Conservation (phyloP, 2,888 invertebrate genomes). For the Hirudinaria manillensis region DNA sequence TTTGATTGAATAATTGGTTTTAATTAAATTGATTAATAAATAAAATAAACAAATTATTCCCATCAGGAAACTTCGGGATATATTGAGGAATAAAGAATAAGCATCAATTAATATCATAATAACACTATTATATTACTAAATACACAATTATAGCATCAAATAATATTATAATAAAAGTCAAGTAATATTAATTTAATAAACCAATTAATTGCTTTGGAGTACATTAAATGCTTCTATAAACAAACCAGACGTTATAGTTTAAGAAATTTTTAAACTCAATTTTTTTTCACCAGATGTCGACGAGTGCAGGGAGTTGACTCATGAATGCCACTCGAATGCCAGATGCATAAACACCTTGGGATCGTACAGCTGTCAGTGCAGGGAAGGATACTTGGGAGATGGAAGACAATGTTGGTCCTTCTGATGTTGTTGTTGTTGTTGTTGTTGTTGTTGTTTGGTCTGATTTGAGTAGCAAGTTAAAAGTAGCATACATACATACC, state of each 20-base stretch:
- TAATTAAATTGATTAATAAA: neutral
- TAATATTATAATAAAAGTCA: too few relatives aligned
- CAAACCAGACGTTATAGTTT: too few relatives aligned
- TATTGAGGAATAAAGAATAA: too few relatives aligned
- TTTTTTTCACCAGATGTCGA: slow-evolving; percentile 14
- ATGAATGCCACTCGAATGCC: slow-evolving; percentile 11
- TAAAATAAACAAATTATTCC: neutral
- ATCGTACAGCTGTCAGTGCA: slow-evolving; percentile 18
- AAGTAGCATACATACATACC: neutral
- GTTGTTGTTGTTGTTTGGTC: neutral
- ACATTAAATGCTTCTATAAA: too few relatives aligned
- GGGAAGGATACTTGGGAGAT: slow-evolving; percentile 19
- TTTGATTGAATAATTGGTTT: neutral
- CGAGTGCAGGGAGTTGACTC: neutral
- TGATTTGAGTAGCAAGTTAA: too few relatives aligned
- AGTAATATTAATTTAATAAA: too few relatives aligned
- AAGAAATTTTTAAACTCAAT: neutral
- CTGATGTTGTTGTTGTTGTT: too few relatives aligned
- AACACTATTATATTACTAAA: neutral
- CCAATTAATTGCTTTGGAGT: too few relatives aligned
- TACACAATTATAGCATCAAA: too few relatives aligned
- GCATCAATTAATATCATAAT: too few relatives aligned
- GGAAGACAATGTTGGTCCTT: slow-evolving; percentile 9
- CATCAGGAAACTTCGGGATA: too few relatives aligned
- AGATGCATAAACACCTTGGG: slow-evolving; percentile 7